These are phyloP conservation scores for Tetramorium alpestre DNA, from an alignment of 1,140 invertebrate species.

Conservation along the genomic window DNA sequence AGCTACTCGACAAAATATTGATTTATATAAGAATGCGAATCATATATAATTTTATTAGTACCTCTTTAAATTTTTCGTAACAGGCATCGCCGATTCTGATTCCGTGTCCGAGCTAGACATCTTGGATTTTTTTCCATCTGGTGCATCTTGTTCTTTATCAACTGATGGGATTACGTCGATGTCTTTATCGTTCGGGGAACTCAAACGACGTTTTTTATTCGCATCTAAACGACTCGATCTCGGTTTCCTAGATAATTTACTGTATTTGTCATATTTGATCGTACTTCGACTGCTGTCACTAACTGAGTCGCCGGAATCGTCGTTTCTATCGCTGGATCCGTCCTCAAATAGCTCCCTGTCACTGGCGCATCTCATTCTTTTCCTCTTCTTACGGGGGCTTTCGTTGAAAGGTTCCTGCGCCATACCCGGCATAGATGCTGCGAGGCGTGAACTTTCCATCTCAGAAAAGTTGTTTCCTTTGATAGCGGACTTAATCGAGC, in stretches of 20 bases:
- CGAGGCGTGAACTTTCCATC: neutral
- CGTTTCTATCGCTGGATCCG: neutral
- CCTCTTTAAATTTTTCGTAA: slow-evolving; percentile 23
- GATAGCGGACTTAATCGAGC: neutral
- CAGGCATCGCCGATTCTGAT: neutral
- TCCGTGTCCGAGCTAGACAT: neutral
- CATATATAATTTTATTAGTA: slow-evolving; percentile 18
- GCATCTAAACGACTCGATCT: neutral
- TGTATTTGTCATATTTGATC: neutral
- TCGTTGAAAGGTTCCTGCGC: neutral
- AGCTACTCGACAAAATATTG: neutral
- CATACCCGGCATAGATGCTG: neutral
- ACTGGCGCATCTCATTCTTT: neutral
- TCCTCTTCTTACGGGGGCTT: neutral
- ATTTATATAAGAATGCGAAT: neutral
- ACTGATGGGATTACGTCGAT: neutral
- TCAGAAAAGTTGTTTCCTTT: slow-evolving; percentile 41
- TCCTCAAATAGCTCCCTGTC: neutral
- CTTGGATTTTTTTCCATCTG: neutral
- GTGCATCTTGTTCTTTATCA: neutral
- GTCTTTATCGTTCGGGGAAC: neutral
- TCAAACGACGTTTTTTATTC: neutral
- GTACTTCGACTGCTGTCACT: neutral
- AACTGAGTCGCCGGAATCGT: neutral
- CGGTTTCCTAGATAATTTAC: neutral